Base-by-base conservation (phyloP, 2,113 vertebrate species). In the Varanus salvator region DNA sequence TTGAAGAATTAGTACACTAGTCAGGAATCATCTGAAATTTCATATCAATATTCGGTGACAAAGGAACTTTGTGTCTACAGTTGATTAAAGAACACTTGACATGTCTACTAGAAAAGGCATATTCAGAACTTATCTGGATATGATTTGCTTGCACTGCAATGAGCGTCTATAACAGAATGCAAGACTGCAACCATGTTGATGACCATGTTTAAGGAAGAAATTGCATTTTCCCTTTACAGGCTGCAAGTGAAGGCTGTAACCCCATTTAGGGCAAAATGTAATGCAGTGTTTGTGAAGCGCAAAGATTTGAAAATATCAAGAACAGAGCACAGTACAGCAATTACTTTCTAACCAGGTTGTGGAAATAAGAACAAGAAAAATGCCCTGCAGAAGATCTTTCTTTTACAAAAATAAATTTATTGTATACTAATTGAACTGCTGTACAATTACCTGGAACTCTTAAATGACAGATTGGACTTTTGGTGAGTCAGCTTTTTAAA, bases 1-100 rank as follows among this genome's bases (percentile, higher is more conserved):
- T 90, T 72, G 86, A 87, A 89, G n/a, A 92, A 44, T 57, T 88
- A 93, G 66, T 89, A 86, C 52, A 57, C 75, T 82, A 74, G 50
- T 89, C 69, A 66, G 71, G 90, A 95, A 91, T 75, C 6, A 21
- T 9, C 74, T 38, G 23, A 78, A 78, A 23, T 77, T 89, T 77
- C 21, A 52, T 77, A 31, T 57, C 48, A 69, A 31, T 52, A 77
- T 31, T 85, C 19, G 44, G 48, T 50, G 21, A 74, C 44, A 68
- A 31, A 25, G 11, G 31, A 29, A 12, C 38, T 15, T 27, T 54
- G 68, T 0, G 34, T 66, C 57, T 54, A 68, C 44, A 89, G 93
- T 95, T 93, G 21, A 87, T 68, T 57, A 95, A 84, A 8, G 15
- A 50, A 50, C 19, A 25, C 29, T 75, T 64, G 15, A 83, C 75